Evolutionary conservation across 2,113 vertebrate genomes (phyloP).

Genomic region (Bostrychus sinensis): DNA sequence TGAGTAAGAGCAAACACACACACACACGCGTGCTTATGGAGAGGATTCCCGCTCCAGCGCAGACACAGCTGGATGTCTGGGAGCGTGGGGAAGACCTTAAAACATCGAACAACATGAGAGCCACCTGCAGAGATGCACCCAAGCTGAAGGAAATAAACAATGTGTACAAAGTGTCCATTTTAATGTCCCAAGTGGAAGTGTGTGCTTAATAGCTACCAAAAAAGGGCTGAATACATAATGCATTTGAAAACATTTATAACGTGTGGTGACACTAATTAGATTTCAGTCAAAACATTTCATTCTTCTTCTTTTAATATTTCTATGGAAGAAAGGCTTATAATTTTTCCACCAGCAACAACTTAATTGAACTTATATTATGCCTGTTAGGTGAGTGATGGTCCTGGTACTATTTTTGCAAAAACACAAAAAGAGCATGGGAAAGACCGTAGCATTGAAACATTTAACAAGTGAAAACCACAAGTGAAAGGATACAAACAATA

Average conservation of each 20-base stretch:
- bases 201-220: too few relatives aligned
- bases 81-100: slow-evolving; percentile 2
- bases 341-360: too few relatives aligned
- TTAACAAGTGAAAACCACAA: slow-evolving; percentile 34
- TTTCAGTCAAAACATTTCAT: too few relatives aligned
- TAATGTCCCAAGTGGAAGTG: neutral
- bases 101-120: neutral
- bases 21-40: neutral
- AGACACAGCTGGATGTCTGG: slow-evolving; percentile 14
- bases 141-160: slow-evolving; percentile 1
- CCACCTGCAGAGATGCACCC: neutral
- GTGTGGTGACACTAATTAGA: too few relatives aligned
- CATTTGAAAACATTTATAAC: too few relatives aligned
- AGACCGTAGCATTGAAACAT: slow-evolving; percentile 35
- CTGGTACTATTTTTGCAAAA: too few relatives aligned
- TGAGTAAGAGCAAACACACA: neutral
- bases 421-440: slow-evolving; percentile 62
- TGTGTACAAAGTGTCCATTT: too few relatives aligned
- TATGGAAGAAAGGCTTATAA: too few relatives aligned
- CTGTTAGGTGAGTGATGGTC: too few relatives aligned
- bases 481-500: slow-evolving; percentile 24
- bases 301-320: too few relatives aligned
- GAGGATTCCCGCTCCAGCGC: neutral
- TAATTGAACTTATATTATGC: too few relatives aligned
- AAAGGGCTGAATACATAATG: too few relatives aligned